Percentiles rank a stretch among this genome's conserved stretches.
Conservation (phyloP, 1,140 invertebrate species). For the Kradibia gibbosae region DNA sequence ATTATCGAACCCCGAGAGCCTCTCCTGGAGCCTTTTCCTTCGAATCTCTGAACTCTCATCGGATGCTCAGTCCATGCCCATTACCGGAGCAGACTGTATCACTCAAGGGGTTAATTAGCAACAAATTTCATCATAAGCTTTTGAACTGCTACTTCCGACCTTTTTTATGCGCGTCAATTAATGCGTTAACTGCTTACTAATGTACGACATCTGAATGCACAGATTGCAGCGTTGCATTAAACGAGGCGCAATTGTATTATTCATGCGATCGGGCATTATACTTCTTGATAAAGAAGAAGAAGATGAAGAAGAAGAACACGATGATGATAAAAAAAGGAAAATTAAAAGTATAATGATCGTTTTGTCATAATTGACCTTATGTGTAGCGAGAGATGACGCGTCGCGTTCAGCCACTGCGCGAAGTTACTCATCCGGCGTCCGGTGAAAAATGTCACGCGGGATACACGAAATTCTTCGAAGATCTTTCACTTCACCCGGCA, state of each 20-base stretch:
- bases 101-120: no score
- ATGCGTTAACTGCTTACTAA: neutral
- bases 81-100: no score
- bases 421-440: neutral
- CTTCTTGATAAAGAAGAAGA: no score
- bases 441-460: slow-evolving; percentile 1
- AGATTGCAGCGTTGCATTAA: neutral
- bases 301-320: no score
- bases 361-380: neutral
- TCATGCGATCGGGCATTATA: neutral
- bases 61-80: no score
- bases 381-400: neutral
- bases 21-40: no score
- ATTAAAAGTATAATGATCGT: neutral
- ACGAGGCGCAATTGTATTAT: neutral
- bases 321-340: neutral
- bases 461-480: slow-evolving; percentile 32
- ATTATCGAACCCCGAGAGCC: no score
- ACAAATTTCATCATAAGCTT: no score
- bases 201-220: neutral
- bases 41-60: no score
- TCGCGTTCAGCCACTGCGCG: neutral
- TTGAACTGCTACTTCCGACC: no score
- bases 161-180: neutral
- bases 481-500: slow-evolving; percentile 17